Percentiles rank a stretch among this genome's conserved stretches.
Evolutionary conservation across 64 coral and sea anemone species (phyloP).

Genomic region (Montipora foliosa): DNA sequence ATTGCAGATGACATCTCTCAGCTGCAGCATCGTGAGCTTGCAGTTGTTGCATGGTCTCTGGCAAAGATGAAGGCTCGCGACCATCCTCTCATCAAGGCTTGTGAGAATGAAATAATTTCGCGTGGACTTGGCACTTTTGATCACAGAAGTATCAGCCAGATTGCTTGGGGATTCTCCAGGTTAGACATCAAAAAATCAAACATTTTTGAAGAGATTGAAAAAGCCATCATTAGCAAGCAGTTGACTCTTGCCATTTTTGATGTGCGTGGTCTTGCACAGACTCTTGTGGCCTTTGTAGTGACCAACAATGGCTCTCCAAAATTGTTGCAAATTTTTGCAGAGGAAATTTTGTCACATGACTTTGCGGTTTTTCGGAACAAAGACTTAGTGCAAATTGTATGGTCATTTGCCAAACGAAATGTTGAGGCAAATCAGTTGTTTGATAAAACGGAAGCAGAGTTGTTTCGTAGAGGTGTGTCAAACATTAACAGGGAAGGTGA

Average conservation of each 20-base stretch:
- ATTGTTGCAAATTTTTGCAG: neutral
- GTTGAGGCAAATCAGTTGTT: neutral
- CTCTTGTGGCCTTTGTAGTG: neutral
- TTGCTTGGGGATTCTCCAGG: neutral
- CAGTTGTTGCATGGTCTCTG: slow-evolving; percentile 4
- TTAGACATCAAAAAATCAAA: neutral
- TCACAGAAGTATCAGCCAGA: neutral
- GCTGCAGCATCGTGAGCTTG: neutral
- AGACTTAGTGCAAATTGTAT: neutral
- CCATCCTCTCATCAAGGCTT: neutral
- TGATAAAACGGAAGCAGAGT: neutral
- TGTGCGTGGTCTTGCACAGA: slow-evolving; percentile 6
- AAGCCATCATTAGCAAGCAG: neutral
- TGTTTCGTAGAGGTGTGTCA: neutral
- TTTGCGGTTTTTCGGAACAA: neutral
- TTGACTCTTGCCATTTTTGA: neutral
- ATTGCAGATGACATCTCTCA: neutral
- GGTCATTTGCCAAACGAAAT: neutral
- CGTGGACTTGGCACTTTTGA: neutral
- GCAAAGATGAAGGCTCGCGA: neutral
- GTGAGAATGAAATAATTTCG: neutral
- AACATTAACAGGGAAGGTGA: neutral
- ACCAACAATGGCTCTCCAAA: neutral
- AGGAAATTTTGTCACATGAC: neutral
- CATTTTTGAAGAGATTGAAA: neutral